Conservation (phyloP, 2,113 vertebrate genomes). For the Hippocampus comes region DNA sequence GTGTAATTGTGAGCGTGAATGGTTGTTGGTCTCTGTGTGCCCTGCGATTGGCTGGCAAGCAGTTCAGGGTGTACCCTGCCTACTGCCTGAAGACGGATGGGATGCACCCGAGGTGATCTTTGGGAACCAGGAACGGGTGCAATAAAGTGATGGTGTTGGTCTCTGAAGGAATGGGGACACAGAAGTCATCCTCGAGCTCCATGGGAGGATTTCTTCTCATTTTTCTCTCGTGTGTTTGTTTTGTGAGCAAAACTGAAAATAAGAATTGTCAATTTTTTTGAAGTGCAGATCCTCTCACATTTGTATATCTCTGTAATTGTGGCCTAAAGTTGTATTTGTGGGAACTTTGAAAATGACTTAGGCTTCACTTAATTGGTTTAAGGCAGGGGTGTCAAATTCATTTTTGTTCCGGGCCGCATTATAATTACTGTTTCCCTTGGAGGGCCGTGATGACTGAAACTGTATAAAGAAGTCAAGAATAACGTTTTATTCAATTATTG, state of each 20-base stretch:
- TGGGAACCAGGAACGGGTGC: slow-evolving; percentile 76
- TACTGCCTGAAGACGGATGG: too few relatives aligned
- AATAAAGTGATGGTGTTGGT: slow-evolving; percentile 66
- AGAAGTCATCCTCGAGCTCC: slow-evolving; percentile 74
- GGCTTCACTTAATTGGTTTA: slow-evolving; percentile 47
- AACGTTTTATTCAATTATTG: too few relatives aligned
- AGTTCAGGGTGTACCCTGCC: too few relatives aligned
- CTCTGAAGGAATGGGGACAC: slow-evolving; percentile 69
- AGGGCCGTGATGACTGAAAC: too few relatives aligned
- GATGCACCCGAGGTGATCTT: slow-evolving; percentile 72
- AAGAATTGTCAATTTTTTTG: background rate
- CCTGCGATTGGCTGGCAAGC: too few relatives aligned
- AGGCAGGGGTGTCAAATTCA: too few relatives aligned
- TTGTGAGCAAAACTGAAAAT: background rate
- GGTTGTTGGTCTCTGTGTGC: too few relatives aligned
- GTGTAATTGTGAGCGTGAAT: too few relatives aligned
- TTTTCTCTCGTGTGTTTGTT: slow-evolving; percentile 5
- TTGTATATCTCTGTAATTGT: background rate
- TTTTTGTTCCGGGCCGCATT: too few relatives aligned
- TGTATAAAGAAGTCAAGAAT: too few relatives aligned
- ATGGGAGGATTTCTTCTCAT: slow-evolving; percentile 54
- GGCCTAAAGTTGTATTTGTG: slow-evolving; percentile 52
- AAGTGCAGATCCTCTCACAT: background rate
- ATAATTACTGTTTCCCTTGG: too few relatives aligned
- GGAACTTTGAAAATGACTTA: slow-evolving; percentile 32